Conservation (phyloP, 2,113 vertebrate species). For the Semicossyphus pulcher region DNA sequence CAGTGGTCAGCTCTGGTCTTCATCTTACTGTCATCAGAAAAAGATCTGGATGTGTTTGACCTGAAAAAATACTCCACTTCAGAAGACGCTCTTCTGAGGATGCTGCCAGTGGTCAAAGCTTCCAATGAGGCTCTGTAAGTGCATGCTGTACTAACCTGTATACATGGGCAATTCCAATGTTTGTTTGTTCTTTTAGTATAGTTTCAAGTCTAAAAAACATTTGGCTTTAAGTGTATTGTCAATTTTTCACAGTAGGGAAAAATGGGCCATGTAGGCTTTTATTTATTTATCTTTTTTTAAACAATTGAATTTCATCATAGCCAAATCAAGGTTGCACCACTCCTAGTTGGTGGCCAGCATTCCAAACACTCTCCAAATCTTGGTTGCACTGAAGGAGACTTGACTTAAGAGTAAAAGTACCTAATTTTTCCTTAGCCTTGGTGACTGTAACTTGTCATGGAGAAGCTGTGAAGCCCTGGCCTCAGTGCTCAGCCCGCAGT, state of each 20-base stretch:
- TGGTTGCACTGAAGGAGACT: too few relatives aligned
- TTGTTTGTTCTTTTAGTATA: too few relatives aligned
- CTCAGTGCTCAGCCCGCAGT: background rate
- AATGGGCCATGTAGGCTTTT: too few relatives aligned
- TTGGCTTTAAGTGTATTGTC: too few relatives aligned
- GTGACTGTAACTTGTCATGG: constrained; percentile 18
- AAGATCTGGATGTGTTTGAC: background rate
- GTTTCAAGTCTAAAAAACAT: too few relatives aligned
- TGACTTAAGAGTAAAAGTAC: background rate
- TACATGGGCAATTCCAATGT: background rate
- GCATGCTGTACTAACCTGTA: background rate
- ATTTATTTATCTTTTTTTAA: too few relatives aligned
- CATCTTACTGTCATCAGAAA: constrained; percentile 17
- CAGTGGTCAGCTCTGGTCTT: constrained; percentile 47
- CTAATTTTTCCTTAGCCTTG: background rate
- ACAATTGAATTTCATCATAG: too few relatives aligned
- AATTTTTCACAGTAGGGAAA: too few relatives aligned
- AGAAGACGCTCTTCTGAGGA: constrained; percentile 22
- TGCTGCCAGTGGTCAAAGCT: constrained; percentile 54
- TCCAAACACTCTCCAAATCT: too few relatives aligned
- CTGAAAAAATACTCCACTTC: background rate
- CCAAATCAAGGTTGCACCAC: too few relatives aligned
- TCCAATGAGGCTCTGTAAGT: constrained; percentile 49
- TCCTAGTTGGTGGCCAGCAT: too few relatives aligned
- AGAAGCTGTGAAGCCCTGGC: constrained; percentile 12